phyloP scores from a whole-genome alignment of 2,797 vertebrate genomes.

The Eupleurogrammus muticus region DNA sequence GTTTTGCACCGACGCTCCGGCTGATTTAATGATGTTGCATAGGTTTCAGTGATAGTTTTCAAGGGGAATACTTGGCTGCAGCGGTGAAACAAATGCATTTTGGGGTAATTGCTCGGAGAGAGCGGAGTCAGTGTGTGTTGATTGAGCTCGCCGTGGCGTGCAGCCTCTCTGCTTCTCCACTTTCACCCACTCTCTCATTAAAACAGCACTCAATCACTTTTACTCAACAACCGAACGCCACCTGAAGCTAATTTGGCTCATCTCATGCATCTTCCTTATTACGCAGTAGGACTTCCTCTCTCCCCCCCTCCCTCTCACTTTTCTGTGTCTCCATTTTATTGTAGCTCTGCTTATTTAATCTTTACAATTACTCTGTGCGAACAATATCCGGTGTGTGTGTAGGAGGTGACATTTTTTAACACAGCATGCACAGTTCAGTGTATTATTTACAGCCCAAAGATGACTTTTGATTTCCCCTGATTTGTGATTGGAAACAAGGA shows the following conservation, averaged over 20 bases:
- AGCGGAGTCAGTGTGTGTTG: slow-evolving; percentile 50
- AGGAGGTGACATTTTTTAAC: slow-evolving; percentile 15
- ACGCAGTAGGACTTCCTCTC: slow-evolving; percentile 25
- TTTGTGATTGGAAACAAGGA: neutral
- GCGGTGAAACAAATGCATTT: slow-evolving; percentile 59
- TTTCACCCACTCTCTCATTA: slow-evolving; percentile 61
- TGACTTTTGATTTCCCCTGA: neutral
- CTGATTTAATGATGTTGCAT: slow-evolving; percentile 63
- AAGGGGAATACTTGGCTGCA: slow-evolving; percentile 26
- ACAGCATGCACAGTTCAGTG: neutral
- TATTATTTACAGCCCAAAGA: neutral
- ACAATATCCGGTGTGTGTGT: neutral
- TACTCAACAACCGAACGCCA: slow-evolving; percentile 57
- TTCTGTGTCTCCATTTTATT: neutral
- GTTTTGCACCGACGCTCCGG: slow-evolving; percentile 30
- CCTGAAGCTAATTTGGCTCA: slow-evolving; percentile 55
- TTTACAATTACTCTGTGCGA: slow-evolving; percentile 28
- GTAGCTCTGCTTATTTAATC: slow-evolving; percentile 24
- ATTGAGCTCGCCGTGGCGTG: slow-evolving; percentile 53
- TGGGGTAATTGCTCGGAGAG: slow-evolving; percentile 65
- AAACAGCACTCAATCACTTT: slow-evolving; percentile 65
- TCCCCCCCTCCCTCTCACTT: slow-evolving; percentile 5
- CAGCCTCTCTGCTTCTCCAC: slow-evolving; percentile 50
- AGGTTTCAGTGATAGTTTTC: slow-evolving; percentile 44
- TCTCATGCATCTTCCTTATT: slow-evolving; percentile 39